A percentile compares a stretch with the other conserved stretches of the same genome.
These are phyloP conservation scores for Proales similis DNA, from an alignment of 1,140 invertebrate species.

Conservation along the genomic window DNA sequence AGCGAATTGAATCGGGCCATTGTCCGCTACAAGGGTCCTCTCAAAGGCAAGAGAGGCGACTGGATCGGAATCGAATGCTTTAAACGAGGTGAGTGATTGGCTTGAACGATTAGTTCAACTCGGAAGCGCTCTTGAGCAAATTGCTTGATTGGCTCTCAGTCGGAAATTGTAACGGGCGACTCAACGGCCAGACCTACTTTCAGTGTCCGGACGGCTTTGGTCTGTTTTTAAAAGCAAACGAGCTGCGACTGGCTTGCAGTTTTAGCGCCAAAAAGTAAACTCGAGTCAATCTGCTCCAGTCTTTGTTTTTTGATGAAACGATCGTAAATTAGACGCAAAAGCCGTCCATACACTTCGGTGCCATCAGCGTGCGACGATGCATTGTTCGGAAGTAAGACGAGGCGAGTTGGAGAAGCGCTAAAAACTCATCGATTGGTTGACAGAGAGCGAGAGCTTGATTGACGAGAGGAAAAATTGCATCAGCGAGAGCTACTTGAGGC, in stretches of 20 bases:
- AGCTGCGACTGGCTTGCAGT: slow-evolving; percentile 3
- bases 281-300: neutral
- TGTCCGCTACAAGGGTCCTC: slow-evolving; percentile 11
- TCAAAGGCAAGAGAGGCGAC: slow-evolving; percentile 22
- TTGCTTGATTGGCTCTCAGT: no score
- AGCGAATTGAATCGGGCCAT: neutral
- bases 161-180: slow-evolving; percentile 18
- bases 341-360: neutral
- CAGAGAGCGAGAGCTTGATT: neutral
- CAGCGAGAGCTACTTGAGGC: no score
- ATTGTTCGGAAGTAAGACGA: slow-evolving; percentile 23
- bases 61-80: slow-evolving; percentile 22
- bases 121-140: neutral
- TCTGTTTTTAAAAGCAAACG: slow-evolving; percentile 25
- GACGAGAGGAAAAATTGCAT: no score
- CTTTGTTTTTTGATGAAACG: neutral
- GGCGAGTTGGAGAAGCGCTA: neutral
- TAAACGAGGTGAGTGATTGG: neutral
- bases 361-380: slow-evolving; percentile 32
- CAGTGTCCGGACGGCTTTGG: slow-evolving; percentile 15
- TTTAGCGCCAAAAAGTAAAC: slow-evolving; percentile 6
- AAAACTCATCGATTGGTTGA: neutral
- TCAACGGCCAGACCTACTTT: slow-evolving; percentile 8
- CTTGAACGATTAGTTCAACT: neutral
- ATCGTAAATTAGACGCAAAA: neutral